Evolutionary conservation across 2,797 vertebrate species (phyloP).

Genomic region (Ctenopoma multispine): DNA sequence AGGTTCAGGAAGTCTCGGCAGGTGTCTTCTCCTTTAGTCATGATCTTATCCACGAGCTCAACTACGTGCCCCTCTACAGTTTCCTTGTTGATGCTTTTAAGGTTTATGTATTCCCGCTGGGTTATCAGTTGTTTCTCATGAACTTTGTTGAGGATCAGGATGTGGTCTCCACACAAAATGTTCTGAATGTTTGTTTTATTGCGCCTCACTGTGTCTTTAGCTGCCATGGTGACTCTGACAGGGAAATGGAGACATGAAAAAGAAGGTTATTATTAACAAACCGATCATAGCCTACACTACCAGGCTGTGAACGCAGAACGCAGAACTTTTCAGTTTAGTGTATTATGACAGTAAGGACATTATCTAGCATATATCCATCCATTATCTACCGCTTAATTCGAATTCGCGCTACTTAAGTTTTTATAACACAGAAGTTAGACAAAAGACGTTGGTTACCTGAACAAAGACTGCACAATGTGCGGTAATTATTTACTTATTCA

Average conservation of each 20-base stretch:
- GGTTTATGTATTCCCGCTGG: slow-evolving; percentile 61
- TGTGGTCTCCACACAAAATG: slow-evolving; percentile 49
- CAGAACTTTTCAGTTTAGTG: too few relatives aligned
- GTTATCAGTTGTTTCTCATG: slow-evolving; percentile 50
- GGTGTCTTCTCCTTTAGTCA: slow-evolving; percentile 65
- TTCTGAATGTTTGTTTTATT: slow-evolving; percentile 53
- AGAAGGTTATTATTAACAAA: too few relatives aligned
- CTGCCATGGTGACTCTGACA: slow-evolving; percentile 54
- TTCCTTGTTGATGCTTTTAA: slow-evolving; percentile 42
- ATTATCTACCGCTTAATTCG: too few relatives aligned
- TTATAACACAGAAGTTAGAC: too few relatives aligned
- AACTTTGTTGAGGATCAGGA: slow-evolving; percentile 59
- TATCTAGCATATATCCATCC: too few relatives aligned
- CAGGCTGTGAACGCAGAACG: too few relatives aligned
- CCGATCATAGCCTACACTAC: too few relatives aligned
- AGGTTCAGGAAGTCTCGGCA: slow-evolving; percentile 62
- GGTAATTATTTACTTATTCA: too few relatives aligned
- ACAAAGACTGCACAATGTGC: too few relatives aligned
- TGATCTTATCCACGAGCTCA: slow-evolving; percentile 75
- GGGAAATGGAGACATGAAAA: not conserved
- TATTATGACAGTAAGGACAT: too few relatives aligned
- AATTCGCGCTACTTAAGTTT: too few relatives aligned
- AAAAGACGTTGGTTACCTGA: too few relatives aligned
- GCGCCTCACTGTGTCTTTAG: slow-evolving; percentile 17
- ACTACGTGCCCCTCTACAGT: slow-evolving; percentile 37